Evolutionary conservation across 2,888 invertebrate species (phyloP), one percentile per base, ranked within the genome.

Genomic region (Cataglyphis livida): DNA sequence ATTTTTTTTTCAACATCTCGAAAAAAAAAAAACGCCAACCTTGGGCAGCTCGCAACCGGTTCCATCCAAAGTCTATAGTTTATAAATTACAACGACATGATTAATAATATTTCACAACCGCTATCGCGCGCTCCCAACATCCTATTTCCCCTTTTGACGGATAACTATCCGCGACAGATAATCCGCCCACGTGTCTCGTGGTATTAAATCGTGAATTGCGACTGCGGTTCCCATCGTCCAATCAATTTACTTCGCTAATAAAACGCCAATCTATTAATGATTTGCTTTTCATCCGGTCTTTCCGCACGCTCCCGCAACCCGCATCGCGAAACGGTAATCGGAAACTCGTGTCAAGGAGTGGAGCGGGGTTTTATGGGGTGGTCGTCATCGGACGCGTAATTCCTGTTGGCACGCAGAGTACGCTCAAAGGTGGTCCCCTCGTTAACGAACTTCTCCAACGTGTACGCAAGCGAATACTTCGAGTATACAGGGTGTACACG

Each of bases 361-460:
- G 66, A 12, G 2, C 5, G 35, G n/a, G 35, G n/a, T n/a, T 75
- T 48, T 57, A 57, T 51, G 44, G 35, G 59, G 57, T 28, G 41
- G 3, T 10, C 54, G 28, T 54, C 28, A 28, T 54, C 21, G 32
- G 51, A n/a, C 57, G 78, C 51, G 41, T 71, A 79, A 79, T 79
- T 59, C 59, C 59, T 25, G 32, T 4, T 21, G 71, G 66, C 75
- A 83, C 38, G 81, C 75, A 51, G 51, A 41, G 10, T 18, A 9
- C n/a, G 9, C 38, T 59, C 68, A 12, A 38, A 35, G n/a, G 38
- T 41, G 28, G 48, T 44, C 87, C 38, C 81, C 81, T 84, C 84
- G 85, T 89, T 87, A 86, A 59, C 64, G 71, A 86, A 85, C 71
- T 71, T 84, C 81, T 61, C 76, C 71, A 51, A 61, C 64, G 44